Percentiles rank a stretch among this genome's conserved stretches.
Evolutionary conservation across 2,888 invertebrate genomes (phyloP).

Genomic region (Erebia epiphron): DNA sequence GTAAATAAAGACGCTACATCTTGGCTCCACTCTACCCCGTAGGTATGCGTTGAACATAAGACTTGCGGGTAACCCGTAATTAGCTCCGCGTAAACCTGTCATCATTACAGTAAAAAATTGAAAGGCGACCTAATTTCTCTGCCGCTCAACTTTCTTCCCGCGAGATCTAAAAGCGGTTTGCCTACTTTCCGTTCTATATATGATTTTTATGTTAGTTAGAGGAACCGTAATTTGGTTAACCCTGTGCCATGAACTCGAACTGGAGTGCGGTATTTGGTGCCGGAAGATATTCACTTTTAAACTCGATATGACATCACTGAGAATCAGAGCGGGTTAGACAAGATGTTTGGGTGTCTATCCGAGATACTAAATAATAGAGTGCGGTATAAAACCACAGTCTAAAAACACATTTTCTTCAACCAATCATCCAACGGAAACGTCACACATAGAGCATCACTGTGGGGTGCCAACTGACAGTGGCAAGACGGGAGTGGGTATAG

Average conservation of each 20-base stretch:
- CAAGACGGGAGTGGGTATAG: too few relatives aligned
- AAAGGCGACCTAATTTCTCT: constrained; percentile 8
- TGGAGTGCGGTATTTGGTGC: constrained; percentile 54
- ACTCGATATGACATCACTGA: constrained; percentile 28
- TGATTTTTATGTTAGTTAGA: constrained; percentile 10
- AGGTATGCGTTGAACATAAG: too few relatives aligned
- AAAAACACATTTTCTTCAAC: too few relatives aligned
- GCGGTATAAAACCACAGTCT: too few relatives aligned
- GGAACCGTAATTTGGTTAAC: constrained; percentile 47
- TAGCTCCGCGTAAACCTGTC: constrained; percentile 12
- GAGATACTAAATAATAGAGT: too few relatives aligned
- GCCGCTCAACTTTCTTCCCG: not conserved
- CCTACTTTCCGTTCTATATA: constrained; percentile 18
- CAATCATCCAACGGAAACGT: too few relatives aligned
- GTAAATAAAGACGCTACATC: too few relatives aligned
- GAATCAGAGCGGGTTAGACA: not conserved
- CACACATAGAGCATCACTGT: too few relatives aligned
- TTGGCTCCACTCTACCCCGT: too few relatives aligned
- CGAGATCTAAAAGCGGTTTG: constrained; percentile 4
- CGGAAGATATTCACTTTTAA: constrained; percentile 37
- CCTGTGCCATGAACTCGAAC: constrained; percentile 71
- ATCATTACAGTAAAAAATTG: constrained; percentile 4
- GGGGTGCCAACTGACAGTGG: too few relatives aligned
- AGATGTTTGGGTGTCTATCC: too few relatives aligned
- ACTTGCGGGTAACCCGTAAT: not conserved